A percentile compares a stretch with the other conserved stretches of the same genome.
phyloP scores from a whole-genome alignment of 37 sponge, comb jelly and placozoan genomes.

The Geodia barretti region DNA sequence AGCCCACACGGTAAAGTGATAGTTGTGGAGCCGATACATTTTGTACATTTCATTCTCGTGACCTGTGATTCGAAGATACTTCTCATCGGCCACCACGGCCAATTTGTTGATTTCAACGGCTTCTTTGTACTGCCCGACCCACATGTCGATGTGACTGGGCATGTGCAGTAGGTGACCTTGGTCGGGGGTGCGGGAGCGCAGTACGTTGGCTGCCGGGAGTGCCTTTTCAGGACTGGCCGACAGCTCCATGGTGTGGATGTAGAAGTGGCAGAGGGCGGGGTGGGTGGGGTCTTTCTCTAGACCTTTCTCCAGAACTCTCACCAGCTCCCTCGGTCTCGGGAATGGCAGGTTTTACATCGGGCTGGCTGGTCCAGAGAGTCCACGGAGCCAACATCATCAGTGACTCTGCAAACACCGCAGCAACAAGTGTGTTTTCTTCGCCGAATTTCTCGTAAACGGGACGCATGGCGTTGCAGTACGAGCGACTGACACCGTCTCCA shows the following conservation, averaged over 20 bases:
- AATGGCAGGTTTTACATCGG: constrained; percentile 46
- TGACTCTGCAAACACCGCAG: constrained; percentile 71
- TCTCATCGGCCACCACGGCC: constrained; percentile 53
- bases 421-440: constrained; percentile 41
- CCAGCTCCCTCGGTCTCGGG: constrained; percentile 64
- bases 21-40: constrained; percentile 61
- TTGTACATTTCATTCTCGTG: constrained; percentile 62
- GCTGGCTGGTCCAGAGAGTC: constrained; percentile 54
- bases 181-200: constrained; percentile 28
- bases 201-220: constrained; percentile 48
- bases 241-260: constrained; percentile 79
- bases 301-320: constrained; percentile 44
- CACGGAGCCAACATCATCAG: constrained; percentile 76
- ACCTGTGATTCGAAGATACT: constrained; percentile 17
- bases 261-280: constrained; percentile 72
- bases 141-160: constrained; percentile 76
- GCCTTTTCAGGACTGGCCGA: constrained; percentile 70
- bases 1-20: constrained; percentile 67
- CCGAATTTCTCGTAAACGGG: constrained; percentile 64
- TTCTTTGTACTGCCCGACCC: constrained; percentile 79
- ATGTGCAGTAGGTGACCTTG: constrained; percentile 74
- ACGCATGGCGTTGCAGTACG: constrained; percentile 58
- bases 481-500: constrained; percentile 1
- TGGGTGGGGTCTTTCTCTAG: constrained; percentile 50
- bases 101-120: constrained; percentile 61